Evolutionary conservation across 2,797 vertebrate species (phyloP).

Genomic region (Gadopsis marmoratus): DNA sequence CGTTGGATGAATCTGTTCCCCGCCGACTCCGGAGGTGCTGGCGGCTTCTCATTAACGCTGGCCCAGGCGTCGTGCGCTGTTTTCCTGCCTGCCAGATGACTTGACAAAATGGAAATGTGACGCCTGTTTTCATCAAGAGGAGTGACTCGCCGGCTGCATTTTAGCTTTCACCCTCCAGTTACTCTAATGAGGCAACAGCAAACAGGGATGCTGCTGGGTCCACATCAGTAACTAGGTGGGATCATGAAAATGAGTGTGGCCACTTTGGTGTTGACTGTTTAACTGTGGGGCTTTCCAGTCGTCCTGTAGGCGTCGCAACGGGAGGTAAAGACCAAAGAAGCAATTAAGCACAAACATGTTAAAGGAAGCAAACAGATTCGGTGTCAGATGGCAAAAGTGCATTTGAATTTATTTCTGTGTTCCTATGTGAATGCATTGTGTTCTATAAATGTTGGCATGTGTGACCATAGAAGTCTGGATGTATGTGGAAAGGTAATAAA

Average conservation of each 20-base stretch:
- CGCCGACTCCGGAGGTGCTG: slow-evolving; percentile 9
- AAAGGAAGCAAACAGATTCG: not conserved
- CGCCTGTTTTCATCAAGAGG: not conserved
- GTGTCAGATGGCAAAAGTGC: no score
- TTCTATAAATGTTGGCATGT: no score
- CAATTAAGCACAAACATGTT: not conserved
- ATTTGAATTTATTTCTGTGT: not conserved
- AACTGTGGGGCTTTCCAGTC: not conserved
- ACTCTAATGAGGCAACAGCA: not conserved
- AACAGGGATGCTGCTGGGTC: not conserved
- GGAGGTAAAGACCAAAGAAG: not conserved
- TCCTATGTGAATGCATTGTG: no score
- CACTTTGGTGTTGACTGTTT: not conserved
- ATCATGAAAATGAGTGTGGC: not conserved
- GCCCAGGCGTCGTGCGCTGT: not conserved
- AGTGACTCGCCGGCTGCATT: not conserved
- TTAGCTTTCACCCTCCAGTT: not conserved
- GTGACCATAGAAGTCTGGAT: not conserved
- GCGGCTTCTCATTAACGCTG: not conserved
- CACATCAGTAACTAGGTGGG: not conserved
- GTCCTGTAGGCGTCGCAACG: no score
- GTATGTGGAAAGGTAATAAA: not conserved
- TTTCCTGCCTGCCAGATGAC: slow-evolving; percentile 3
- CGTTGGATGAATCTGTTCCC: not conserved
- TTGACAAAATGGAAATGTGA: slow-evolving; percentile 7